Evolutionary conservation across 2,797 vertebrate genomes (phyloP).

Genomic region (Manis crassicaudata): DNA sequence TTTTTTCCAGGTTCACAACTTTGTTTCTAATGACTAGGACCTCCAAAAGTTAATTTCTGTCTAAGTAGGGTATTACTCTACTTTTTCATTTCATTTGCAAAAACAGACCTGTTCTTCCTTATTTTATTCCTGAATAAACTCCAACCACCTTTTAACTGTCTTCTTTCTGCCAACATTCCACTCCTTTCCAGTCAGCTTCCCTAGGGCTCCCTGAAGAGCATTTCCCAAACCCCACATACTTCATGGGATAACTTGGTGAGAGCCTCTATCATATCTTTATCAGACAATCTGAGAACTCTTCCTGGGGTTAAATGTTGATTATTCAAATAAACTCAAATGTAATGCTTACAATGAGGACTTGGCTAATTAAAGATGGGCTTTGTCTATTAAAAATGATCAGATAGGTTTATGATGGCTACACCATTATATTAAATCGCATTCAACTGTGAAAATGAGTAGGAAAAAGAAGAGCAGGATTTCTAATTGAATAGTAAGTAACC

Average conservation of each 20-base stretch:
- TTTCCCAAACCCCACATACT: neutral
- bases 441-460: neutral
- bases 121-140: neutral
- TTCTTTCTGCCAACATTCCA: neutral
- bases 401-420: neutral
- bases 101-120: neutral
- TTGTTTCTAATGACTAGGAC: neutral
- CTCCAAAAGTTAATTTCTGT: neutral
- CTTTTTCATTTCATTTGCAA: neutral
- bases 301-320: neutral
- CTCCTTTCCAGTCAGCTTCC: neutral
- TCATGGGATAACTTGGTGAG: neutral
- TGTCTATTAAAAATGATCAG: neutral
- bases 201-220: neutral
- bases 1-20: neutral
- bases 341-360: neutral
- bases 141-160: neutral
- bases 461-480: constrained; percentile 27
- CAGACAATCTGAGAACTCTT: neutral
- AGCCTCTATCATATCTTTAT: neutral
- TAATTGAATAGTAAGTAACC: neutral
- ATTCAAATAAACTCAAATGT: neutral
- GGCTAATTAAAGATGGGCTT: neutral
- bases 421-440: neutral
- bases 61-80: neutral